Evolutionary conservation across 1,140 invertebrate species (phyloP).

Genomic region (Lasioglossum albipes): DNA sequence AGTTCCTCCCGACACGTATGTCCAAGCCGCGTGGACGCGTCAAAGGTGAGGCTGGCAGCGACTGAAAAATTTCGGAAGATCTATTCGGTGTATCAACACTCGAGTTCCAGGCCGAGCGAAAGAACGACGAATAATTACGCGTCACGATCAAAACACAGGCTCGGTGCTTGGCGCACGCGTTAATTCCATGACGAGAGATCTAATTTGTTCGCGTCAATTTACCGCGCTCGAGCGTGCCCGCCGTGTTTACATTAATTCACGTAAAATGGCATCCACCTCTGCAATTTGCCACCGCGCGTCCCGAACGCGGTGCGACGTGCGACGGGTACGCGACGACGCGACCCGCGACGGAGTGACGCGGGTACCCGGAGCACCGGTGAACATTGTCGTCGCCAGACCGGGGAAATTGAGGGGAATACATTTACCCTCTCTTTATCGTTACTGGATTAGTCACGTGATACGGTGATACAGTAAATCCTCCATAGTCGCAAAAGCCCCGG

Average conservation of each 20-base stretch:
- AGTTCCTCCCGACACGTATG: too few species aligned
- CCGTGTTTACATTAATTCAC: conserved; percentile 45
- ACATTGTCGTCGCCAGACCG: too few species aligned
- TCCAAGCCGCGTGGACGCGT: too few species aligned
- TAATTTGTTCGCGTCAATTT: conserved; percentile 47
- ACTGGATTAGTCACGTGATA: too few species aligned
- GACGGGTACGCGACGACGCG: too few species aligned
- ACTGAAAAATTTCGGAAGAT: background rate
- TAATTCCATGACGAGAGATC: conserved; percentile 45
- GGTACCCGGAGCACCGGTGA: too few species aligned
- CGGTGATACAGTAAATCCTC: too few species aligned
- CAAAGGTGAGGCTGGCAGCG: too few species aligned
- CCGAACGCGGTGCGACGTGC: background rate
- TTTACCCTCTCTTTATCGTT: too few species aligned
- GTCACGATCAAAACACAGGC: conserved; percentile 26
- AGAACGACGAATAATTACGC: conserved; percentile 38
- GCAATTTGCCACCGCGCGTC: background rate
- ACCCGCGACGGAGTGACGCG: background rate
- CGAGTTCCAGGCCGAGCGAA: background rate
- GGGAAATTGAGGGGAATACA: too few species aligned
- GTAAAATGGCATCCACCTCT: conserved; percentile 15
- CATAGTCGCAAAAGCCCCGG: too few species aligned
- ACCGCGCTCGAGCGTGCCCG: conserved; percentile 29
- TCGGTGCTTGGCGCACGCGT: conserved; percentile 7
- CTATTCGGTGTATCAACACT: background rate